These are phyloP conservation scores for Pantala flavescens DNA, from an alignment of 1,140 invertebrate species.

Conservation along the genomic window DNA sequence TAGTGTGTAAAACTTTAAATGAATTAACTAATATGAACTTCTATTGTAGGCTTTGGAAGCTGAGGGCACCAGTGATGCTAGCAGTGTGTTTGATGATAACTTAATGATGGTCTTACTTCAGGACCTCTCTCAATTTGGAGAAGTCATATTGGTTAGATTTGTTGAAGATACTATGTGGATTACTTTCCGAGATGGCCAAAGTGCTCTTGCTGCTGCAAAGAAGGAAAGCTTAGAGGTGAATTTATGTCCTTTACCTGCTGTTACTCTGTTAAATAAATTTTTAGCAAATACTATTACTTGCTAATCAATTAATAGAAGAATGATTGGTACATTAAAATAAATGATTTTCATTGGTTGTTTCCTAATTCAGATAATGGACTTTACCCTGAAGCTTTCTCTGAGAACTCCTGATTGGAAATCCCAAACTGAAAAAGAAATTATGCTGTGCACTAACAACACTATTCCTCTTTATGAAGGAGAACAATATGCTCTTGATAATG, in stretches of 20 bases:
- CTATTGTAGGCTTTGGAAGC: too few species aligned
- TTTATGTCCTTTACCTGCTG: not conserved
- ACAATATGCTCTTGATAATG: constrained; percentile 18
- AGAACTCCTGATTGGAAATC: constrained; percentile 77
- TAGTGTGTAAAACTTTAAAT: too few species aligned
- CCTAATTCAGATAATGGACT: constrained; percentile 48
- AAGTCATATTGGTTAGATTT: constrained; percentile 82
- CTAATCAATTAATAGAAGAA: not conserved
- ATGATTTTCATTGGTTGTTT: constrained; percentile 13
- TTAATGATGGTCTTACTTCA: constrained; percentile 60
- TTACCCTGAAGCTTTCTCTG: constrained; percentile 57
- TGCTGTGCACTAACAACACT: constrained; percentile 71
- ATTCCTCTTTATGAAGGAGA: constrained; percentile 52
- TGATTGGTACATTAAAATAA: constrained; percentile 2
- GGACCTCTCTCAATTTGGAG: constrained; percentile 64
- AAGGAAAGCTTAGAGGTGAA: constrained; percentile 38
- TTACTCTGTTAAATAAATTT: not conserved
- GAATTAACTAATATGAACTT: too few species aligned
- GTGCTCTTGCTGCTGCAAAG: constrained; percentile 62
- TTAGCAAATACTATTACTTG: not conserved
- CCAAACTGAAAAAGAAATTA: constrained; percentile 68
- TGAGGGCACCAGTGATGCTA: constrained; percentile 26
- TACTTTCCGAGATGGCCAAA: constrained; percentile 76
- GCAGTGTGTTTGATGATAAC: constrained; percentile 49
- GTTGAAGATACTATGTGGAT: constrained; percentile 82